phyloP scores from a whole-genome alignment of 30 jellyfish, hydroid and myxozoan species.

The Mastigias papua region DNA sequence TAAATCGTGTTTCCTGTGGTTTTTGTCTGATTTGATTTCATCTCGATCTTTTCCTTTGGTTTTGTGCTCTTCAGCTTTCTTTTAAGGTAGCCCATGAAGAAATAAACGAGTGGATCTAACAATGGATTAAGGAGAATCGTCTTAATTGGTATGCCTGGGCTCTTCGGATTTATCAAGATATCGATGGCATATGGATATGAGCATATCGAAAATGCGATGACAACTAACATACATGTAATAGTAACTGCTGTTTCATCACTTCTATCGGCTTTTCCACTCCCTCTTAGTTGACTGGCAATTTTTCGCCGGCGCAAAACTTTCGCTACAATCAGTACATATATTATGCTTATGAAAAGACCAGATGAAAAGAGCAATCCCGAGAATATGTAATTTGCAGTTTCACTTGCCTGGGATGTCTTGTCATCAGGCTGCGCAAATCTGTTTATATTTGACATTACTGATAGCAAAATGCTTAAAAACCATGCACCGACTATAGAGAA shows the following conservation, averaged over 20 bases:
- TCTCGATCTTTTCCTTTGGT: background rate
- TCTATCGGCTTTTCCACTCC: constrained; percentile 1
- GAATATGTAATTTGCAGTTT: background rate
- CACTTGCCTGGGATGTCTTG: background rate
- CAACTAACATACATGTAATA: constrained; percentile 31
- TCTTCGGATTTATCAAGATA: background rate
- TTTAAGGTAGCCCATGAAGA: constrained; percentile 12
- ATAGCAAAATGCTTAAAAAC: constrained; percentile 31
- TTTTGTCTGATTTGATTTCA: background rate
- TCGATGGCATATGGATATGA: constrained; percentile 38
- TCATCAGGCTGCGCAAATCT: constrained; percentile 17
- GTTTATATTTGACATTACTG: constrained; percentile 7
- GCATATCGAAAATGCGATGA: constrained; percentile 31
- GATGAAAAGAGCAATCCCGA: constrained; percentile 12
- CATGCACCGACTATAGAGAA: constrained; percentile 44
- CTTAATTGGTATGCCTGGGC: constrained; percentile 16
- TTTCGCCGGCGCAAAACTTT: background rate
- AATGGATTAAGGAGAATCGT: constrained; percentile 17
- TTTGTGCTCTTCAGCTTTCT: constrained; percentile 1
- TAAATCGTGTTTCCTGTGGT: too few species aligned
- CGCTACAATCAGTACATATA: constrained; percentile 10
- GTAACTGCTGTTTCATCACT: constrained; percentile 26
- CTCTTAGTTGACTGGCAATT: background rate
- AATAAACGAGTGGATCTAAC: constrained; percentile 37
- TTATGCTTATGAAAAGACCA: constrained; percentile 1